These are phyloP conservation scores for Pandemis cinnamomeana DNA, from an alignment of 2,888 invertebrate species.

Conservation along the genomic window DNA sequence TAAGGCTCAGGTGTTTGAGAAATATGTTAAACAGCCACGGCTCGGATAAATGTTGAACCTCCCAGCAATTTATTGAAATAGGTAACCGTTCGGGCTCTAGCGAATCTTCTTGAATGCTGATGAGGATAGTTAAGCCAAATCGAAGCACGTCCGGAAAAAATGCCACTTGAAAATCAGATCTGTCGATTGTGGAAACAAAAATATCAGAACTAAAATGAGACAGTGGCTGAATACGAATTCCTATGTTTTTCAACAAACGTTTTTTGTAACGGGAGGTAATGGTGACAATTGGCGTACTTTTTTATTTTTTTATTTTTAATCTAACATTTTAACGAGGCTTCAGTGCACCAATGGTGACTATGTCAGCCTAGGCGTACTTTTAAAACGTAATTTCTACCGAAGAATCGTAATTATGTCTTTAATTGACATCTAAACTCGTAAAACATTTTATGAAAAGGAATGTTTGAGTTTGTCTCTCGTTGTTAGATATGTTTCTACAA, in stretches of 20 bases:
- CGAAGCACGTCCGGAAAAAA: conserved; percentile 18
- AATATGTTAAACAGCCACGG: conserved; percentile 39
- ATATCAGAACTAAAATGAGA: background rate
- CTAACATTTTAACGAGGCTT: too few relatives aligned
- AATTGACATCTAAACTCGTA: too few relatives aligned
- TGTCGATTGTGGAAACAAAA: background rate
- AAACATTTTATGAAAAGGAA: too few relatives aligned
- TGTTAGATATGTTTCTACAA: background rate
- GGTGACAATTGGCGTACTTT: too few relatives aligned
- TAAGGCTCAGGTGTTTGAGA: conserved; percentile 36
- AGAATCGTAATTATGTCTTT: too few relatives aligned
- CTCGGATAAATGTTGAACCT: conserved; percentile 35
- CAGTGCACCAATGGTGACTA: too few relatives aligned
- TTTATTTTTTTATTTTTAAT: too few relatives aligned
- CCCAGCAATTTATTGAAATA: conserved; percentile 41
- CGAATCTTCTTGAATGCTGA: conserved; percentile 28
- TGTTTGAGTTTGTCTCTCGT: background rate
- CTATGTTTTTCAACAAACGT: background rate
- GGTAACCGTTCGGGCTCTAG: conserved; percentile 27
- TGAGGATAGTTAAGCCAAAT: conserved; percentile 22
- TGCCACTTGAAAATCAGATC: conserved; percentile 7
- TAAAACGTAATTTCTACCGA: too few relatives aligned
- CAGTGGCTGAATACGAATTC: background rate
- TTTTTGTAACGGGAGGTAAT: too few relatives aligned
- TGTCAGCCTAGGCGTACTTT: too few relatives aligned